Conservation (phyloP, 2,113 vertebrate genomes). For the mouse (Mus musculus) region GRCm39 chrX:129732001-129732500, state of each 20-base stretch:
- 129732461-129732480: conserved; percentile 4
- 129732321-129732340: neutral
- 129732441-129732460: neutral
- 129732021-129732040: neutral
- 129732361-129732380: neutral
- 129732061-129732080: neutral
- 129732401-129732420: conserved; percentile 8
- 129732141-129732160: neutral
- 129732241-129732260: neutral
- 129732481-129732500: neutral
- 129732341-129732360: neutral
- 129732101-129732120: neutral
- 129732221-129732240: conserved; percentile 10
- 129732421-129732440: neutral
- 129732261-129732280: neutral
- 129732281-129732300: neutral
- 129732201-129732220: neutral
- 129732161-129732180: conserved; percentile 17
- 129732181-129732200: conserved; percentile 23
- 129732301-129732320: neutral
- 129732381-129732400: neutral
- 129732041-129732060: neutral
- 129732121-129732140: neutral
- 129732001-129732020: neutral
- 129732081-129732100: neutral